phyloP scores from a whole-genome alignment of 2,113 vertebrate species.

The Anolis carolinensis region DNA sequence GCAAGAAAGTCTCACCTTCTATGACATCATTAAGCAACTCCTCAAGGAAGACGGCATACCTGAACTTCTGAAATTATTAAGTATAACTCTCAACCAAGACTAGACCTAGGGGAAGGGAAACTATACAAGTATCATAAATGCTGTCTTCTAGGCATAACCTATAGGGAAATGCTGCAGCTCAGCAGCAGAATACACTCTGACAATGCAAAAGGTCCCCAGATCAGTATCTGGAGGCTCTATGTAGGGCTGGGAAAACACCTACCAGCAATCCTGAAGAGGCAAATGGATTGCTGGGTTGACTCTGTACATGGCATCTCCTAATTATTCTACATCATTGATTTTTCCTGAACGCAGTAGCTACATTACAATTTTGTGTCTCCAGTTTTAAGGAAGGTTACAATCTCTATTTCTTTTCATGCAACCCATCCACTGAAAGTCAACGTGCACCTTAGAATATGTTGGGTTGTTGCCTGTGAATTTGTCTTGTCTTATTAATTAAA shows the following conservation, averaged over 20 bases:
- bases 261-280: not conserved
- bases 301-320: not conserved
- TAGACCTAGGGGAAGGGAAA: constrained; percentile 3
- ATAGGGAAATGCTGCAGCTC: not conserved
- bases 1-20: constrained; percentile 8
- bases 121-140: not conserved
- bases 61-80: constrained; percentile 2
- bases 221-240: not conserved
- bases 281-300: not conserved
- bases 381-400: not conserved
- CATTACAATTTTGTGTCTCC: not conserved
- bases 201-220: not conserved
- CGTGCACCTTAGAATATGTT: not conserved
- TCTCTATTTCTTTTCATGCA: not conserved
- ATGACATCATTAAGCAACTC: constrained; percentile 21
- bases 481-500: not conserved
- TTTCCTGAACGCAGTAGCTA: not conserved
- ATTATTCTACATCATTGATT: not conserved
- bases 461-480: not conserved
- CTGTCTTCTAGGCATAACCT: not conserved
- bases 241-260: not conserved
- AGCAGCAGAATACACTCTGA: not conserved
- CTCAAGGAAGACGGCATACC: constrained; percentile 6
- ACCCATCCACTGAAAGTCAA: not conserved
- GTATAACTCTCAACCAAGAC: constrained; percentile 29